Evolutionary conservation across 2,113 vertebrate species (phyloP).

Genomic region (Alethe diademata): DNA sequence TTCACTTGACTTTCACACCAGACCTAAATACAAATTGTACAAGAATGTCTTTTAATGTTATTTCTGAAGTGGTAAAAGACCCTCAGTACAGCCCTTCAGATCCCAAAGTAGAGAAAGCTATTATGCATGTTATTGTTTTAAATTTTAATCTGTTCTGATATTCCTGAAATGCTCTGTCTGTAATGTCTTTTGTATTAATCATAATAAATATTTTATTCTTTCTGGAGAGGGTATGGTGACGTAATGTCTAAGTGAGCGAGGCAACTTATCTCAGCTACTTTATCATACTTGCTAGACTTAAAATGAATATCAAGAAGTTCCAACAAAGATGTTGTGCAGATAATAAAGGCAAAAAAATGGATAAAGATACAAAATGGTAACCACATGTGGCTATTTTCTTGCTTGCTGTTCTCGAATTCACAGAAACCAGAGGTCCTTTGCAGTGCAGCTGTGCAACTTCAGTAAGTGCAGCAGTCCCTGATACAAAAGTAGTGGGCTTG

Average conservation of each 20-base stretch:
- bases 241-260: not conserved
- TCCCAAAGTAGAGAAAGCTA: conserved; percentile 12
- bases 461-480: not conserved
- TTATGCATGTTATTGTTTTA: conserved; percentile 55
- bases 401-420: not conserved
- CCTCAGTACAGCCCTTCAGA: conserved; percentile 53
- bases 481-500: not conserved
- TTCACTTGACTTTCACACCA: not conserved
- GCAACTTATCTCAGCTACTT: not conserved
- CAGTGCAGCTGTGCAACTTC: not conserved
- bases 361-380: not conserved
- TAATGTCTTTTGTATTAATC: conserved; percentile 51
- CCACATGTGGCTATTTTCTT: not conserved
- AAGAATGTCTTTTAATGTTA: not conserved
- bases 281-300: not conserved
- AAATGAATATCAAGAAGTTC: not conserved
- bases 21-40: not conserved
- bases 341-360: not conserved
- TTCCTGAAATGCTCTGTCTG: not conserved
- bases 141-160: conserved; percentile 1
- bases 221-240: not conserved
- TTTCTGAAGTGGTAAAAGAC: conserved; percentile 40
- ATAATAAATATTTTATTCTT: conserved; percentile 53
- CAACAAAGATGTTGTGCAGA: not conserved
- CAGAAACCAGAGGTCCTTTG: not conserved